phyloP scores from a whole-genome alignment of 2,797 vertebrate species.

The Pipistrellus pygmaeus region DNA sequence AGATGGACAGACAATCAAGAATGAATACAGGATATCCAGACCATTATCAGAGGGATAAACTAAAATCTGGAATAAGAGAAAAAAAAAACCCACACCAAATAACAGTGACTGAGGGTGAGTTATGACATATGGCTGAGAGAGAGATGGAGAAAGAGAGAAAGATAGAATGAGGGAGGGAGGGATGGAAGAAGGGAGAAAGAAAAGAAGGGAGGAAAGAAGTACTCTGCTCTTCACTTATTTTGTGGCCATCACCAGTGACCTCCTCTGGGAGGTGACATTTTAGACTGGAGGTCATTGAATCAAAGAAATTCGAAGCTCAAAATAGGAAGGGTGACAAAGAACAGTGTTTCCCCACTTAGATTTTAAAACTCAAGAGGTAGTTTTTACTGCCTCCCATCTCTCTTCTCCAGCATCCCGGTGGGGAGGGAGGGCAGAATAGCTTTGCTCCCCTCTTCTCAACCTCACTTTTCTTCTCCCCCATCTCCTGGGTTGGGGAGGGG shows the following conservation, averaged over 20 bases:
- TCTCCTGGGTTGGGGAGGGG: background rate
- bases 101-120: background rate
- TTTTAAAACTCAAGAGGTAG: background rate
- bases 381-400: background rate
- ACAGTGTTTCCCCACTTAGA: background rate
- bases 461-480: background rate
- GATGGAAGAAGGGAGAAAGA: too few species aligned
- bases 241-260: background rate
- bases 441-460: background rate
- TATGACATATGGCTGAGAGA: background rate
- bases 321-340: background rate
- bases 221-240: background rate
- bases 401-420: background rate
- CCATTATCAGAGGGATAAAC: background rate
- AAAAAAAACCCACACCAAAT: background rate
- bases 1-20: background rate
- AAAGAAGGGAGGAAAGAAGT: background rate
- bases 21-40: background rate
- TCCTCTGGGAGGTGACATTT: background rate
- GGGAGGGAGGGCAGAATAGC: accelerated
- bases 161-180: background rate
- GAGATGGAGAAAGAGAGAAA: background rate
- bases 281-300: background rate
- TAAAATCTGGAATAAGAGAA: background rate
- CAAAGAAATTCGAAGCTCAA: background rate